A percentile compares a stretch with the other conserved stretches of the same genome.
phyloP scores from a whole-genome alignment of 2,888 invertebrate species.

The Scaptodrosophila latifasciaeformis region DNA sequence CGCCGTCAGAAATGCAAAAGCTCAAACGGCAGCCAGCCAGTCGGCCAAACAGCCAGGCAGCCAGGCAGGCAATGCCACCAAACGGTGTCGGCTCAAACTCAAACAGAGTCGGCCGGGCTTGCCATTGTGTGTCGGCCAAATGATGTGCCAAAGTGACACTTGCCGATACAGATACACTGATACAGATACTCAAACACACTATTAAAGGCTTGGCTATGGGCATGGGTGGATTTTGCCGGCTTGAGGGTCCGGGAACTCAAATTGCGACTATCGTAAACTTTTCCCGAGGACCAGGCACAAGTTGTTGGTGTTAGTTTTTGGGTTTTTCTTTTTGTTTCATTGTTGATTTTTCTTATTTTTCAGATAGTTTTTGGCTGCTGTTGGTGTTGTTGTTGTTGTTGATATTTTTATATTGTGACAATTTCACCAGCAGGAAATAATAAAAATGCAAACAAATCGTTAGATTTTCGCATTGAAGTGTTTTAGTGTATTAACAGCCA shows the following conservation, averaged over 20 bases:
- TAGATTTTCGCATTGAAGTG: constrained; percentile 64
- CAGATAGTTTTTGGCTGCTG: constrained; percentile 14
- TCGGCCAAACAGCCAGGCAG: too few relatives aligned
- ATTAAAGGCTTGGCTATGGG: constrained; percentile 17
- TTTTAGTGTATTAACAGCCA: constrained; percentile 25
- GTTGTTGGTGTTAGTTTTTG: neutral
- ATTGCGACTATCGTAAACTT: too few relatives aligned
- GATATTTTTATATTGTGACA: constrained; percentile 57
- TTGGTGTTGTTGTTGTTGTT: constrained; percentile 38
- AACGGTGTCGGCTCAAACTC: neutral
- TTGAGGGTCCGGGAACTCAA: neutral
- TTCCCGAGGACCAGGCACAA: too few relatives aligned
- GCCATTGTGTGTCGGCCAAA: constrained; percentile 63
- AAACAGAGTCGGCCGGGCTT: neutral
- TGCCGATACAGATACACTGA: constrained; percentile 48
- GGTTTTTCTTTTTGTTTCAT: neutral
- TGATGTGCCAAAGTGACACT: constrained; percentile 68
- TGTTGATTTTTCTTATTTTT: constrained; percentile 10
- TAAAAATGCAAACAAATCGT: constrained; percentile 72
- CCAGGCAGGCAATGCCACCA: too few relatives aligned
- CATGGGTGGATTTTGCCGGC: too few relatives aligned
- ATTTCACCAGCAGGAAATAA: constrained; percentile 67
- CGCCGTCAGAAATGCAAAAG: constrained; percentile 62
- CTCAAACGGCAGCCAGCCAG: constrained; percentile 50
- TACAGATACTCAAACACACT: constrained; percentile 47